Base-by-base conservation (phyloP, 2,888 invertebrate species). In the Trachelus stipa region DNA sequence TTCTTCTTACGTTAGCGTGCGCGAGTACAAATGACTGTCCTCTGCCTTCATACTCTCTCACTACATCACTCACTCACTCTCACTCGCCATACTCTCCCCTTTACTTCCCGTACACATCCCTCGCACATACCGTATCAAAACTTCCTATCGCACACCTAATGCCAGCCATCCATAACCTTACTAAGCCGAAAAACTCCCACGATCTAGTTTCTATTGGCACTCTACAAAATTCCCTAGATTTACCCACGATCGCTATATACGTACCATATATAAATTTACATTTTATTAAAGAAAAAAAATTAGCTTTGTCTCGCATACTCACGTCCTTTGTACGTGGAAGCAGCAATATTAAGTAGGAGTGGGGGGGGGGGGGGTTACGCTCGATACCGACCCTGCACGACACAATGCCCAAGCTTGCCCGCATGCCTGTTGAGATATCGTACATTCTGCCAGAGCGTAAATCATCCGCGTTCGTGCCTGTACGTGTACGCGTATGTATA, bases 1-100 rank as follows among this genome's bases (percentile, higher is more conserved):
- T 87, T 86, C 84, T 83, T 82, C 81, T 82, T 56, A 56, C 56
- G 56, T 78, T 79, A 79, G 79, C 30, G 74, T 73, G 79, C 69
- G 79, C 73, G 68, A 37, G 31, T 31, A 33, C 68, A 34, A 73
- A 56, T 9, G 68, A 68, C 33, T 31, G 71, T 71, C 71, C 71
- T 71, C 34, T 31, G 56, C 23, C 56, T 56, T 56, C 56, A 56
- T 56, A 23, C 56, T 56, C 56, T 56, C 23, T 56, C 56, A 23
- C 40, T 40, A 40, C 56, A 56, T 23, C 23, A 23, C 56, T 56
- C 56, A 9, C 56, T 56, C 56, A 56, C 56, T 56, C 56, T 56
- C 56, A 23, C 56, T 56, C 9, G 56, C 56, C 56, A 56, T 23
- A 56, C 56, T 56, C 56, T 40, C 40, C 40, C 40, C 40, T 40